Evolutionary conservation across 2,797 vertebrate genomes (phyloP).

Genomic region (Notoglanidium macrostoma): DNA sequence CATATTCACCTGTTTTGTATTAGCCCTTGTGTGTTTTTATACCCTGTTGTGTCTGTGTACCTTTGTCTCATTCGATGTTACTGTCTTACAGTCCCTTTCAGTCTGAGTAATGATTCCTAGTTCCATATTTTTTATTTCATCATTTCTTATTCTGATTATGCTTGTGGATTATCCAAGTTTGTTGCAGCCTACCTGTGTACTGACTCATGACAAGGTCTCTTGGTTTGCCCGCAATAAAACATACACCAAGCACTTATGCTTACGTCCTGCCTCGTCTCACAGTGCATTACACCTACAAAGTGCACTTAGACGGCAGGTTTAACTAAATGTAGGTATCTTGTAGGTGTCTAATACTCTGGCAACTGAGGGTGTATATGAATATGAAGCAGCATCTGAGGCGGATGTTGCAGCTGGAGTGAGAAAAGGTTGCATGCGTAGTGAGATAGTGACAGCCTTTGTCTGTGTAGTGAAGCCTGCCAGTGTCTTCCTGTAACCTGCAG

Average conservation of each 20-base stretch:
- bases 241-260: neutral
- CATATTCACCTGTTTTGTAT: neutral
- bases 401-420: conserved; percentile 31
- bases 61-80: neutral
- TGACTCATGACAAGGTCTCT: neutral
- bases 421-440: conserved; percentile 41
- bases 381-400: neutral
- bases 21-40: neutral
- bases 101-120: neutral
- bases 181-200: neutral
- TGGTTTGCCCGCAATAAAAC: neutral
- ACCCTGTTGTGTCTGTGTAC: neutral
- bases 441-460: conserved; percentile 45
- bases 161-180: neutral
- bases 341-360: neutral
- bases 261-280: neutral
- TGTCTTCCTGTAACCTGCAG: conserved; percentile 34
- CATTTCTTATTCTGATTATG: neutral
- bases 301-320: neutral
- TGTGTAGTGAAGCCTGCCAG: conserved; percentile 47
- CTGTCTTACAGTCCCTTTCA: neutral
- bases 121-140: neutral
- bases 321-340: neutral
- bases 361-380: neutral
- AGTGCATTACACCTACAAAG: neutral